phyloP scores from a whole-genome alignment of 2,888 invertebrate genomes.

The Stegana nigrithorax region DNA sequence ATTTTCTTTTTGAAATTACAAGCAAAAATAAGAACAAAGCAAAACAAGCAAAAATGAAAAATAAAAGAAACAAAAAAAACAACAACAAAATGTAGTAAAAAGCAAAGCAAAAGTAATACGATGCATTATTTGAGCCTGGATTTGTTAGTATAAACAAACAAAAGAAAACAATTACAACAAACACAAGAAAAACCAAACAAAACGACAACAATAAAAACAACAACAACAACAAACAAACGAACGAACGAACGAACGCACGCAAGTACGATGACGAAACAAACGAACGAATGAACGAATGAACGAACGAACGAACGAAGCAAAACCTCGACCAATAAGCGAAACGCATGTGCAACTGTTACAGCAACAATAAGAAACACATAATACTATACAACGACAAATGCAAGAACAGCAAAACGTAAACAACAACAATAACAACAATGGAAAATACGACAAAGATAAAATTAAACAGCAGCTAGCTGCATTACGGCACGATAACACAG shows the following conservation, averaged over 20 bases:
- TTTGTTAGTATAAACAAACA: slow-evolving; percentile 64
- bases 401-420: slow-evolving; percentile 2
- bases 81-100: slow-evolving; percentile 25
- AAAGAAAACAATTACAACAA: slow-evolving; percentile 30
- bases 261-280: no score
- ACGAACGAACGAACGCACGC: no score
- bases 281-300: slow-evolving; percentile 22
- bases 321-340: slow-evolving; percentile 7
- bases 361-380: slow-evolving; percentile 4
- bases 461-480: no score
- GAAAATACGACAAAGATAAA: no score
- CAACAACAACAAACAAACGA: background rate
- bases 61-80: slow-evolving; percentile 27
- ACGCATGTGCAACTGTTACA: no score
- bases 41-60: slow-evolving; percentile 28
- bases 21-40: background rate
- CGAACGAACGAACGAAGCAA: slow-evolving; percentile 17
- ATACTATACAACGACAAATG: no score
- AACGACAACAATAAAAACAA: slow-evolving; percentile 29
- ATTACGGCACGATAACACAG: no score
- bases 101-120: slow-evolving; percentile 34
- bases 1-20: slow-evolving; percentile 11
- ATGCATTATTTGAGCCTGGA: slow-evolving; percentile 64
- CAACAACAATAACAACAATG: no score
- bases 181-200: slow-evolving; percentile 32